Percentiles rank a stretch among this genome's conserved stretches.
phyloP scores from a whole-genome alignment of 2,888 invertebrate species.

The Melitaea athalia region DNA sequence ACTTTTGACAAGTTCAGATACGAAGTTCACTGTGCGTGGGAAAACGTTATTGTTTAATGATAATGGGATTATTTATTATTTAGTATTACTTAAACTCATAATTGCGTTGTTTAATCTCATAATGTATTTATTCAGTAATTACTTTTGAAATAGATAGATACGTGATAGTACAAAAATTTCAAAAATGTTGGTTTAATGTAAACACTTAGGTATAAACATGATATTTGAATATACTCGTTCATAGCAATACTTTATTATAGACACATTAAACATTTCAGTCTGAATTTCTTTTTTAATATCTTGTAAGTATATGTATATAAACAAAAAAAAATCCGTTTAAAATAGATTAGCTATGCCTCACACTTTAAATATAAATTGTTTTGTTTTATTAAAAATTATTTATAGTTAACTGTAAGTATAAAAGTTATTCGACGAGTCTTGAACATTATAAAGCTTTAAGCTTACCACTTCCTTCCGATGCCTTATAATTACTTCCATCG shows the following conservation, averaged over 20 bases:
- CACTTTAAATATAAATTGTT: not conserved
- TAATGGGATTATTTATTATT: slow-evolving; percentile 23
- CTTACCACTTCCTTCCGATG: slow-evolving; percentile 80
- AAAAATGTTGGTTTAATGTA: slow-evolving; percentile 32
- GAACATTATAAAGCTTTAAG: slow-evolving; percentile 57
- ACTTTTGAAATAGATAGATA: slow-evolving; percentile 4
- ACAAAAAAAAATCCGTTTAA: no score
- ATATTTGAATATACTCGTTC: not conserved
- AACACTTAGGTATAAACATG: slow-evolving; percentile 4
- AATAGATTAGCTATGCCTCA: no score
- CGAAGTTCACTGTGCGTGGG: slow-evolving; percentile 48
- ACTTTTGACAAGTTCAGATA: slow-evolving; percentile 50
- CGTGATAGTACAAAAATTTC: slow-evolving; percentile 1
- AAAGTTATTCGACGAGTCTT: slow-evolving; percentile 71
- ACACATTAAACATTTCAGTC: not conserved
- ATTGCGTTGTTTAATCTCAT: slow-evolving; percentile 18
- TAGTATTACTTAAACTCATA: slow-evolving; percentile 18
- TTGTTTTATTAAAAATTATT: not conserved
- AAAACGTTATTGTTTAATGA: slow-evolving; percentile 34
- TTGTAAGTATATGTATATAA: no score
- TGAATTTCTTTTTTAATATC: no score
- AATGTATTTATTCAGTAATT: slow-evolving; percentile 7
- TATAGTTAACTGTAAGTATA: slow-evolving; percentile 43
- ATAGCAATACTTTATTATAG: slow-evolving; percentile 7
- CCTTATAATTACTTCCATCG: slow-evolving; percentile 60